Evolutionary conservation across 2,113 vertebrate species (phyloP).

Genomic region (Eretmochelys imbricata): DNA sequence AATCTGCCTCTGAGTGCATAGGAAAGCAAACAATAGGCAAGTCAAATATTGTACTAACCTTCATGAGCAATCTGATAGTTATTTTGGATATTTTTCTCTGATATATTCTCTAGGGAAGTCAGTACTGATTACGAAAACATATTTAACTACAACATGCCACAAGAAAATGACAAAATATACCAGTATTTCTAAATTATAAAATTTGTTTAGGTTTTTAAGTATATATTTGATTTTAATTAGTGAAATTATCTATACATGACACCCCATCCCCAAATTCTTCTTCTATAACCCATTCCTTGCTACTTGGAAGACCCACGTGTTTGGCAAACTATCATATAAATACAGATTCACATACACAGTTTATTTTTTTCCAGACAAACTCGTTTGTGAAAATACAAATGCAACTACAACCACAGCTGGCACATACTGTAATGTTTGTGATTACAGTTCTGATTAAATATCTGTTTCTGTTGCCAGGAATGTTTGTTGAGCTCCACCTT

Average conservation of each 20-base stretch:
- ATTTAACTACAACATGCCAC: background rate
- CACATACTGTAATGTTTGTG: conserved; percentile 17
- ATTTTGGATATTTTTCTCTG: background rate
- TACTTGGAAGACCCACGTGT: conserved; percentile 5
- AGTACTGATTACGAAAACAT: background rate
- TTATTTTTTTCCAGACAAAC: conserved; percentile 64
- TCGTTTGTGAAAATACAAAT: conserved; percentile 42
- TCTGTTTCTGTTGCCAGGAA: conserved; percentile 48
- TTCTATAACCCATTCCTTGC: conserved; percentile 3
- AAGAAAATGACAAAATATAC: background rate
- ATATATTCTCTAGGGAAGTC: background rate
- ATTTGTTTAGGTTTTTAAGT: conserved; percentile 22
- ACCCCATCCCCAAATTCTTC: background rate
- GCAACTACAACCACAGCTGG: conserved; percentile 42
- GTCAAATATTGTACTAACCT: conserved; percentile 69
- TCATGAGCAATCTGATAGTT: conserved; percentile 1
- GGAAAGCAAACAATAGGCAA: conserved; percentile 55
- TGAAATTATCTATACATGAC: background rate
- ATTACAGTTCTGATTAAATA: conserved; percentile 60
- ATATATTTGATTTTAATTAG: background rate
- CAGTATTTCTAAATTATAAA: background rate
- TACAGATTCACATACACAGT: conserved; percentile 29
- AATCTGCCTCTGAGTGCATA: conserved; percentile 48
- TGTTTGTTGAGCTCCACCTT: conserved; percentile 36
- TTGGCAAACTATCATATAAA: conserved; percentile 26